These are phyloP conservation scores for Cisticola juncidis DNA, from an alignment of 2,113 vertebrate genomes.

Conservation along the genomic window DNA sequence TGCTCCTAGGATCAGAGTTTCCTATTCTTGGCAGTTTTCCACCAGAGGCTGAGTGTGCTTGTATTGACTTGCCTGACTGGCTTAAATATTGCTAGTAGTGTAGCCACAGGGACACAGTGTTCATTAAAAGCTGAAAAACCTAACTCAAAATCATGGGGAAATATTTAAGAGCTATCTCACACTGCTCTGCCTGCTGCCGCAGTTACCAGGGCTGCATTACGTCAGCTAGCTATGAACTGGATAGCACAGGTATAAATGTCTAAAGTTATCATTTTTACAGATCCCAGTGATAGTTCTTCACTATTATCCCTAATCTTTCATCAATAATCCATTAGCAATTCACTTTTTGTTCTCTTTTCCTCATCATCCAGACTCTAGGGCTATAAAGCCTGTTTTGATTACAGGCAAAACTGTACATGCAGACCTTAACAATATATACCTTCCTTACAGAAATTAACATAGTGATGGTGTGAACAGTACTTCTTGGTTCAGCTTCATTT, in stretches of 20 bases:
- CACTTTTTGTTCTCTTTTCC: not conserved
- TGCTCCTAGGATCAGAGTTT: not conserved
- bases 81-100: not conserved
- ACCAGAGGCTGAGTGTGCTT: not conserved
- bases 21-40: conserved; percentile 1
- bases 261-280: not conserved
- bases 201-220: conserved; percentile 8
- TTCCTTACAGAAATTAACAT: not conserved
- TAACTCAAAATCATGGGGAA: not conserved
- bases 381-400: not conserved
- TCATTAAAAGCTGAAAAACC: conserved; percentile 30
- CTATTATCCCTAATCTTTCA: not conserved
- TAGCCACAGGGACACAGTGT: not conserved
- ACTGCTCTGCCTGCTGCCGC: not conserved
- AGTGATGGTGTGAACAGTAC: not conserved
- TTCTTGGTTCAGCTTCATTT: not conserved
- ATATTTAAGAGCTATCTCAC: not conserved
- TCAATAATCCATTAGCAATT: not conserved
- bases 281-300: not conserved
- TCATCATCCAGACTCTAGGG: not conserved
- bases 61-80: not conserved
- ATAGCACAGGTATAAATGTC: not conserved
- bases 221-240: not conserved
- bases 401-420: not conserved
- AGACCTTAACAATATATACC: not conserved